These are phyloP conservation scores for Achatina immaculata DNA, from an alignment of 1,140 invertebrate genomes.

Conservation along the genomic window DNA sequence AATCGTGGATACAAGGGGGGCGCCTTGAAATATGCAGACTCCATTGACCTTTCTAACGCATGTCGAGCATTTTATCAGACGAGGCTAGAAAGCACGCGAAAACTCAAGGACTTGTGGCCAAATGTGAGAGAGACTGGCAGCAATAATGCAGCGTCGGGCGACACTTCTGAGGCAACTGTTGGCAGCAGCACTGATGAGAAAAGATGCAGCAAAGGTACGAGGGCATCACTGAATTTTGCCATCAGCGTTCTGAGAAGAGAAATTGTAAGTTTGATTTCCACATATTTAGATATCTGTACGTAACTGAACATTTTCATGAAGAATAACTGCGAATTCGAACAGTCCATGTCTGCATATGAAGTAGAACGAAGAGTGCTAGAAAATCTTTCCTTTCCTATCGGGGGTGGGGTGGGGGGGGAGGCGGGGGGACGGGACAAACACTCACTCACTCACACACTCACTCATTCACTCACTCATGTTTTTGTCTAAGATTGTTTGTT, in stretches of 20 bases:
- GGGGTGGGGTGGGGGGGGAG: no score
- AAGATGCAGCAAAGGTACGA: conserved; percentile 39
- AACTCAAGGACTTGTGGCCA: conserved; percentile 45
- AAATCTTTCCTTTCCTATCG: no score
- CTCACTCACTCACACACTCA: conserved; percentile 11
- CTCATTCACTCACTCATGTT: no score
- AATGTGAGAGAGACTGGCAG: conserved; percentile 1
- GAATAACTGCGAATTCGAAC: no score
- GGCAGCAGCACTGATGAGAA: not conserved
- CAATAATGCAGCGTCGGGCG: not conserved
- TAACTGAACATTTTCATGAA: no score
- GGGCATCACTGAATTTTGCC: conserved; percentile 51
- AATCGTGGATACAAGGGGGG: no score
- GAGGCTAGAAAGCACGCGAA: conserved; percentile 45
- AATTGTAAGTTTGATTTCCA: conserved; percentile 52
- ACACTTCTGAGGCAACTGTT: not conserved
- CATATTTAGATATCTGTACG: no score
- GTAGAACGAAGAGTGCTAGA: no score
- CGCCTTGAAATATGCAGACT: conserved; percentile 38
- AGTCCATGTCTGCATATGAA: no score
- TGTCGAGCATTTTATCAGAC: conserved; percentile 55
- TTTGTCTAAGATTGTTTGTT: no score
- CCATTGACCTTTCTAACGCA: conserved; percentile 56
- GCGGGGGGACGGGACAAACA: no score
- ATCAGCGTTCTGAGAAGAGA: conserved; percentile 56